A percentile compares a stretch with the other conserved stretches of the same genome.
Conservation (phyloP, 2,797 vertebrate genomes). For the Erethizon dorsatum region DNA sequence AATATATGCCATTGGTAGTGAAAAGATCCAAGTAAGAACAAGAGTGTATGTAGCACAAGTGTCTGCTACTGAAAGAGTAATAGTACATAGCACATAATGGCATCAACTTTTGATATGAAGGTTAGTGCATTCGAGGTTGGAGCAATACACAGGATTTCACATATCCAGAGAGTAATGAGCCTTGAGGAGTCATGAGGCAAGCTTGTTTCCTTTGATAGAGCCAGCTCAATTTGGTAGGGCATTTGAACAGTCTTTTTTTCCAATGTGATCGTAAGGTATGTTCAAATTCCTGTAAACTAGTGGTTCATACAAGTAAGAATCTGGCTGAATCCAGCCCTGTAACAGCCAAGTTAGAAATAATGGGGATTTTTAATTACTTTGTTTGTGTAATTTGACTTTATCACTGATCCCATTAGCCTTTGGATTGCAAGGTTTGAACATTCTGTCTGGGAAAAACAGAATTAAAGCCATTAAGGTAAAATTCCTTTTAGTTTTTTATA, state of each 20-base stretch:
- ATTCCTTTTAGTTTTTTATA: constrained; percentile 83
- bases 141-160: constrained; percentile 34
- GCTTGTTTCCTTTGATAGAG: constrained; percentile 80
- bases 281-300: constrained; percentile 89
- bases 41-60: neutral
- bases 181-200: constrained; percentile 85
- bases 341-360: constrained; percentile 86
- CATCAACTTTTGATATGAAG: constrained; percentile 56
- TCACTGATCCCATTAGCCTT: constrained; percentile 86
- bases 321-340: constrained; percentile 88
- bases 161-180: constrained; percentile 79
- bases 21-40: constrained; percentile 49
- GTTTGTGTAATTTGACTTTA: constrained; percentile 89
- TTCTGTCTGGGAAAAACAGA: constrained; percentile 85
- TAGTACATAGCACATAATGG: neutral
- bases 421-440: constrained; percentile 83
- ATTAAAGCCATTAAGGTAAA: constrained; percentile 85
- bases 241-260: constrained; percentile 87
- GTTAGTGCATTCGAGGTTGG: constrained; percentile 60
- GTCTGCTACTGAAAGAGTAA: constrained; percentile 59
- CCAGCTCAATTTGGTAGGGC: constrained; percentile 79
- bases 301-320: constrained; percentile 88
- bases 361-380: constrained; percentile 88
- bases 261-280: constrained; percentile 85
- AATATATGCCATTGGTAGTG: neutral